phyloP scores from a whole-genome alignment of 1,140 invertebrate genomes.

The Orius insidiosus region DNA sequence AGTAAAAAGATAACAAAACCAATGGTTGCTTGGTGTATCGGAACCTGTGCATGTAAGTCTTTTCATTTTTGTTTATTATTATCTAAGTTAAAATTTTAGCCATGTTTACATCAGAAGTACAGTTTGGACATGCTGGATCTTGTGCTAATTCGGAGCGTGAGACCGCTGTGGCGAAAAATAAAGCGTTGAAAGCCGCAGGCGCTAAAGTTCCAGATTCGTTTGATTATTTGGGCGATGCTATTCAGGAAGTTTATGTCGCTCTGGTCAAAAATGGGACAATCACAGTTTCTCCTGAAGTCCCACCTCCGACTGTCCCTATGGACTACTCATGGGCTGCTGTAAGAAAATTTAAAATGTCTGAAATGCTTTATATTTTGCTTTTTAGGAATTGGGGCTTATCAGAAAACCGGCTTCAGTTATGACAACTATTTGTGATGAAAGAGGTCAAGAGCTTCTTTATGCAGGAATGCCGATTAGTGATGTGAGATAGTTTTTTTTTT shows the following conservation, averaged over 20 bases:
- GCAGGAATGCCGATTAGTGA: slow-evolving; percentile 97
- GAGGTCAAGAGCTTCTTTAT: slow-evolving; percentile 94
- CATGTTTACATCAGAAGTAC: slow-evolving; percentile 95
- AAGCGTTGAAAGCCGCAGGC: slow-evolving; percentile 60
- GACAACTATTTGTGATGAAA: slow-evolving; percentile 97
- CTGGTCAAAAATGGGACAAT: slow-evolving; percentile 71
- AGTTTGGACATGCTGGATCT: slow-evolving; percentile 97
- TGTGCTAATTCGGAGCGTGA: slow-evolving; percentile 92
- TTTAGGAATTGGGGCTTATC: slow-evolving; percentile 87
- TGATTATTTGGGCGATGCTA: slow-evolving; percentile 70
- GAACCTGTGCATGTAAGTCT: slow-evolving; percentile 54
- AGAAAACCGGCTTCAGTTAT: slow-evolving; percentile 98
- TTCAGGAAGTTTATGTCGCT: slow-evolving; percentile 58
- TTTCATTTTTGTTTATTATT: not conserved
- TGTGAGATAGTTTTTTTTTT: slow-evolving; percentile 33
- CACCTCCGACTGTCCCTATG: slow-evolving; percentile 98
- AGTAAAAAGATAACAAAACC: slow-evolving; percentile 78
- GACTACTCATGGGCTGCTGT: slow-evolving; percentile 96
- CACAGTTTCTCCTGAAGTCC: slow-evolving; percentile 72
- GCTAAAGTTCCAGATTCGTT: slow-evolving; percentile 85
- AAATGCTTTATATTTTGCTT: slow-evolving; percentile 6
- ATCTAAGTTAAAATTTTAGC: slow-evolving; percentile 25
- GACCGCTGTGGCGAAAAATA: slow-evolving; percentile 87
- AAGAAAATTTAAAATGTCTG: slow-evolving; percentile 16
- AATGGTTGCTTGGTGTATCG: slow-evolving; percentile 95